Evolutionary conservation across 2,113 vertebrate genomes (phyloP), one percentile per base, ranked within the genome.

Genomic region (Corvus moneduloides): DNA sequence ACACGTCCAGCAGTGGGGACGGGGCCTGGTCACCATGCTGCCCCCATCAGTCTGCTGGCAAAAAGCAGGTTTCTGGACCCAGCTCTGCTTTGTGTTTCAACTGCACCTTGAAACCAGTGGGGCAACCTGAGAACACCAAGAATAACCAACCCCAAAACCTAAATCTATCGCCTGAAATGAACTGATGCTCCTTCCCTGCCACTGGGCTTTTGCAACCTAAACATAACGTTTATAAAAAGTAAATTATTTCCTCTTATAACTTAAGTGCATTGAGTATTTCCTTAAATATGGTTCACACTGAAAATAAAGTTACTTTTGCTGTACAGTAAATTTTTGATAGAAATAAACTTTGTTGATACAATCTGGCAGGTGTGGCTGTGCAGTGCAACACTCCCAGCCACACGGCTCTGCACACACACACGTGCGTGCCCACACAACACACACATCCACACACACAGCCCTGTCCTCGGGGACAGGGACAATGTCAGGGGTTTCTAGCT

Each of bases 281-380:
- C 98, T 98, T 98, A 98, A 98, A 98, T 98, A 98, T 89, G 97
- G 97, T 98, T 98, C 97, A 98, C 97, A 80, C 94, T 95, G 97
- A 97, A 98, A 98, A 98, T 97, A 98, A 98, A 98, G 96, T 98
- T 97, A 97, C 96, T 98, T 98, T 97, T 92, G 94, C 97, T 98
- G 97, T 98, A 98, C 97, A 97, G 94, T 97, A 97, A 96, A 92
- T 97, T 97, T 97, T 97, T 95, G 97, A 97, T 96, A 97, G 95
- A 96, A 90, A 97, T 96, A 98, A 97, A 97, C 96, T 98, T 96
- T 93, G 97, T 94, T 93, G 97, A 94, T 94, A 96, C 87, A 96
- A 94, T 90, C 95, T 84, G 96, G 93, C 76, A 77, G 90, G 86
- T 19, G 87, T 13, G 71, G 61, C 78, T 8, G 16, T 37, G 91